Conservation (phyloP, 1,140 invertebrate species). For the Oreohelix idahoensis region DNA sequence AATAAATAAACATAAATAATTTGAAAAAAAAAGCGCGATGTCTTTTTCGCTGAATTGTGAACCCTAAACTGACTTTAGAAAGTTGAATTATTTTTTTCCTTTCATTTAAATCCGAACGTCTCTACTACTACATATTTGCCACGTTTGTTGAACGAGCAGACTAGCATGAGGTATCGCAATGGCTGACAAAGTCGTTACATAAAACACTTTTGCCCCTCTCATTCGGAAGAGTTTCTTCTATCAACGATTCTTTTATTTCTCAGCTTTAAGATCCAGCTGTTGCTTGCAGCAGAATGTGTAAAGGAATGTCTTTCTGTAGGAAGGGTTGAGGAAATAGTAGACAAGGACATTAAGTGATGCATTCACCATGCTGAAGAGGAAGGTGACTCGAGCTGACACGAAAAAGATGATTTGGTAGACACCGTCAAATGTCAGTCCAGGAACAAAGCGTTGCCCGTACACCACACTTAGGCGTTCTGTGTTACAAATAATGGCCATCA, state of each 20-base stretch:
- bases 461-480: not conserved
- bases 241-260: not conserved
- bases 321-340: slow-evolving; percentile 2
- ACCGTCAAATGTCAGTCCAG: not conserved
- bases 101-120: too few species aligned
- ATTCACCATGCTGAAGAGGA: slow-evolving; percentile 6
- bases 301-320: not conserved
- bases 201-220: too few species aligned
- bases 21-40: too few species aligned
- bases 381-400: not conserved
- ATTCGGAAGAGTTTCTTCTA: too few species aligned
- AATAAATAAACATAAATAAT: too few species aligned
- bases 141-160: too few species aligned
- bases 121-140: too few species aligned
- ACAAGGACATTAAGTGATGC: not conserved
- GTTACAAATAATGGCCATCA: not conserved
- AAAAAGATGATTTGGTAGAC: not conserved
- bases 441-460: not conserved
- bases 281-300: not conserved
- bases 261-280: not conserved
- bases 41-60: too few species aligned
- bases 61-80: too few species aligned
- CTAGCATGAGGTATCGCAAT: too few species aligned
- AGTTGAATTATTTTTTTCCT: too few species aligned
- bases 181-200: too few species aligned